Conservation (phyloP, 2,888 invertebrate species). For the Arrhopalites spinosus region DNA sequence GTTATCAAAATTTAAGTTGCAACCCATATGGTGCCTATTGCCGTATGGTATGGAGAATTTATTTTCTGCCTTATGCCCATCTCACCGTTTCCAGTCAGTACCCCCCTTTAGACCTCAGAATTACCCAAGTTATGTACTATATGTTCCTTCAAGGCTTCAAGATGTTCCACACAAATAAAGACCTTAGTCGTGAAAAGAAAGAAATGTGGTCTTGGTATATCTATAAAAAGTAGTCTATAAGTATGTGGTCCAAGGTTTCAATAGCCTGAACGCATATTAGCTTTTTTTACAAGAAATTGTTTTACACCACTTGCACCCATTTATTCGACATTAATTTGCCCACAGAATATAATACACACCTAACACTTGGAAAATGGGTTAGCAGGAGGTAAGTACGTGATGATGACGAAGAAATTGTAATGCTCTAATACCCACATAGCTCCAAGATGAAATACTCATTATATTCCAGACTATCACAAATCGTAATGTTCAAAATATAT, state of each 20-base stretch:
- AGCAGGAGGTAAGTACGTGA: too few relatives aligned
- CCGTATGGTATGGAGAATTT: constrained; percentile 25
- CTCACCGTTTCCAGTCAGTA: neutral
- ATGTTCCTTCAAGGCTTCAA: neutral
- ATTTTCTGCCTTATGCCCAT: constrained; percentile 8
- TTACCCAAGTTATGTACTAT: neutral
- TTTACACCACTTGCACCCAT: too few relatives aligned
- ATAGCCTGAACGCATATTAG: too few relatives aligned
- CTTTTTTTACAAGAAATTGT: too few relatives aligned
- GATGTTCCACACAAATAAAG: neutral
- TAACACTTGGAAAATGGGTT: too few relatives aligned
- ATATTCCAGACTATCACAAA: too few relatives aligned
- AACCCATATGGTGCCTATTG: constrained; percentile 32
- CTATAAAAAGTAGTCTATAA: too few relatives aligned
- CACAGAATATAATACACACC: neutral
- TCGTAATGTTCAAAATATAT: too few relatives aligned
- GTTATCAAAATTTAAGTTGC: constrained; percentile 42
- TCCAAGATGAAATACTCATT: too few relatives aligned
- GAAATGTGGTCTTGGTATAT: neutral
- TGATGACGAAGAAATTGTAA: too few relatives aligned
- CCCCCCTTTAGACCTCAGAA: neutral
- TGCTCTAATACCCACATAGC: too few relatives aligned
- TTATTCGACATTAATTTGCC: constrained; percentile 1
- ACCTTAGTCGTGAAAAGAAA: neutral
- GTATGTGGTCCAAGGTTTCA: too few relatives aligned